These are phyloP conservation scores for Megastigmus dorsalis DNA, from an alignment of 2,888 invertebrate species.

Conservation along the genomic window DNA sequence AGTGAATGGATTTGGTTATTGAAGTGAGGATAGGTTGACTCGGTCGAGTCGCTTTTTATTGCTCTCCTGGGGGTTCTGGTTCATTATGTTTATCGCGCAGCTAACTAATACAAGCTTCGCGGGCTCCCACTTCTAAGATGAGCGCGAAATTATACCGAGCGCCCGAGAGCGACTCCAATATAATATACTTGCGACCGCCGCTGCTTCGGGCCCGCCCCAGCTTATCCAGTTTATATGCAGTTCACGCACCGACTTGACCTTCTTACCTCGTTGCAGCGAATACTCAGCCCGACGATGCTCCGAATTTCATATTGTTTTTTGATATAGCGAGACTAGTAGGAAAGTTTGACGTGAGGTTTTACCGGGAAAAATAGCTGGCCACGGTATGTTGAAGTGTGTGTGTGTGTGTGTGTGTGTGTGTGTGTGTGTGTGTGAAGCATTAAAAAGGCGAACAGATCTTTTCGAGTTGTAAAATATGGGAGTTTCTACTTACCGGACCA, in stretches of 20 bases:
- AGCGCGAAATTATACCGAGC: conserved; percentile 24
- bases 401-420: no score
- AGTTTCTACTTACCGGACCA: no score
- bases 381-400: no score
- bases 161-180: not conserved
- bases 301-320: no score
- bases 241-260: not conserved
- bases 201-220: no score
- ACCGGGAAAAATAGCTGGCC: no score
- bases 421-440: no score
- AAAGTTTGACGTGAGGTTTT: no score
- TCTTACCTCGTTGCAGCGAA: not conserved
- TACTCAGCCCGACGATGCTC: no score
- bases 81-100: conserved; percentile 55
- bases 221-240: not conserved
- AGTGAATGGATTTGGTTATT: conserved; percentile 14
- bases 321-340: no score
- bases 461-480: no score
- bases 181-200: not conserved
- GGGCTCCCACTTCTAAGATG: conserved; percentile 21
- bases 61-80: conserved; percentile 48
- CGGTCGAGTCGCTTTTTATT: conserved; percentile 58
- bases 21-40: conserved; percentile 13
- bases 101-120: conserved; percentile 45
- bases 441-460: no score